Percentiles rank a stretch among this genome's conserved stretches.
These are phyloP conservation scores for Acrossocheilus fasciatus DNA, from an alignment of 2,797 vertebrate species.

Conservation along the genomic window DNA sequence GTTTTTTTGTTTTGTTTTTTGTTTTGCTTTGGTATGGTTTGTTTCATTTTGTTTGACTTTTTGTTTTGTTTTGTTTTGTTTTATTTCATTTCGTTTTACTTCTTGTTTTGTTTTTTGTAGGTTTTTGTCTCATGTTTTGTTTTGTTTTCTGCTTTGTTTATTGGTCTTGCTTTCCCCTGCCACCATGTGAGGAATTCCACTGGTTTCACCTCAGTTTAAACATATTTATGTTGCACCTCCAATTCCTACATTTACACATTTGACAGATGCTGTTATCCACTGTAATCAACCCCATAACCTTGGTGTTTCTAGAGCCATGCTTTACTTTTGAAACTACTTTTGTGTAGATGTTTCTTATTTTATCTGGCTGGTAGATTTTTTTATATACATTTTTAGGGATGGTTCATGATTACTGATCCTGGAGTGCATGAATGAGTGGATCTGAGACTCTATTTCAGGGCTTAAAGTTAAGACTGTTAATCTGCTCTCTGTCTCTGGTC, in stretches of 20 bases:
- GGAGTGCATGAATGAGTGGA: not conserved
- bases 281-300: not conserved
- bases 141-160: not conserved
- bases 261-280: not conserved
- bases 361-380: not conserved
- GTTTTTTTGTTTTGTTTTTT: not conserved
- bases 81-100: not conserved
- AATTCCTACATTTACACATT: not conserved
- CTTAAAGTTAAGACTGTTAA: constrained; percentile 26
- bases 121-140: not conserved
- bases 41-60: not conserved
- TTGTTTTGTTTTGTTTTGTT: not conserved
- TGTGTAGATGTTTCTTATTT: not conserved
- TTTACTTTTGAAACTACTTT: not conserved
- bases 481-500: constrained; percentile 26
- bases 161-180: not conserved
- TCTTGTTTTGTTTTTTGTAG: not conserved
- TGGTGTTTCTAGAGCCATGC: not conserved
- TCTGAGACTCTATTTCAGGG: constrained; percentile 8
- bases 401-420: not conserved
- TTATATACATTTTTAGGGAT: not conserved
- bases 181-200: not conserved
- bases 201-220: not conserved
- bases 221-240: not conserved
- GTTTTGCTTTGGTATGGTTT: not conserved